These are phyloP conservation scores for Lampris incognitus DNA, from an alignment of 2,113 vertebrate species.

Conservation along the genomic window DNA sequence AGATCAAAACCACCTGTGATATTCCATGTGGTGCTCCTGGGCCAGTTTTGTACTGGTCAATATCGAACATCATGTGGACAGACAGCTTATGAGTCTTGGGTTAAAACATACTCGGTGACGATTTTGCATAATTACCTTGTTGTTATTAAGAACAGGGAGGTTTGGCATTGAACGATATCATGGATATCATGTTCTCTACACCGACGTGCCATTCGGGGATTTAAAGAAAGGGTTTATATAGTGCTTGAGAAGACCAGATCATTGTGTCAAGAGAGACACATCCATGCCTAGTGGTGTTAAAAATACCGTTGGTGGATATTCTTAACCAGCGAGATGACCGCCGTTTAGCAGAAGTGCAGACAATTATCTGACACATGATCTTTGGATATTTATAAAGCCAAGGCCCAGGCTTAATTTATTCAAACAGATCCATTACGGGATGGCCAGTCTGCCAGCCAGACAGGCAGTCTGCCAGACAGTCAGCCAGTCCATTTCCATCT, in stretches of 20 bases:
- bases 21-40: background rate
- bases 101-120: background rate
- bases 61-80: background rate
- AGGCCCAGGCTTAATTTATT: slow-evolving; percentile 76
- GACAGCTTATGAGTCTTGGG: background rate
- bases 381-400: slow-evolving; percentile 81
- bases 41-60: too few species aligned
- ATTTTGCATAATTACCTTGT: background rate
- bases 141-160: slow-evolving; percentile 2
- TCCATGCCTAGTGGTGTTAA: slow-evolving; percentile 51
- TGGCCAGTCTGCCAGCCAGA: slow-evolving; percentile 48
- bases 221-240: slow-evolving; percentile 30
- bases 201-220: slow-evolving; percentile 20
- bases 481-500: slow-evolving; percentile 63
- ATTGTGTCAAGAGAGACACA: slow-evolving; percentile 6
- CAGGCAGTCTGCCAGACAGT: slow-evolving; percentile 58
- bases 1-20: background rate
- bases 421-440: slow-evolving; percentile 79
- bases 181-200: slow-evolving; percentile 5
- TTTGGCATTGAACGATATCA: background rate
- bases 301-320: slow-evolving; percentile 66
- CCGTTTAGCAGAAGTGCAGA: slow-evolving; percentile 67
- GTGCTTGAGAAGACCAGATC: slow-evolving; percentile 18
- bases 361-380: slow-evolving; percentile 79
- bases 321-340: slow-evolving; percentile 49